A percentile compares a stretch with the other conserved stretches of the same genome.
phyloP scores from a whole-genome alignment of 2,888 invertebrate species.

The Acrobasis repandana region DNA sequence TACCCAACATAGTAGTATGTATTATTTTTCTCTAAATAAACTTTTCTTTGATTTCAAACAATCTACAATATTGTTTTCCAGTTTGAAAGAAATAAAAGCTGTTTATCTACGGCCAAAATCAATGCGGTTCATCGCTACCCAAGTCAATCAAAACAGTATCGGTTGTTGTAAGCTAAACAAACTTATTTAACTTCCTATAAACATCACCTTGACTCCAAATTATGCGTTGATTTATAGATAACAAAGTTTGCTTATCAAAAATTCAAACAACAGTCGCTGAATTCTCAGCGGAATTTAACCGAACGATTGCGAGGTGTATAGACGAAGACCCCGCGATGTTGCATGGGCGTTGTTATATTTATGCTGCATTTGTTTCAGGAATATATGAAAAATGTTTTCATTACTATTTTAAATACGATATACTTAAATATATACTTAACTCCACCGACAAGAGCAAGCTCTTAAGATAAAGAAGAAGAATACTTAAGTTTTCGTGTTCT shows the following conservation, averaged over 20 bases:
- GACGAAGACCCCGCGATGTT: neutral
- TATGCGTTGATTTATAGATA: slow-evolving; percentile 22
- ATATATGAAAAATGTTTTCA: neutral
- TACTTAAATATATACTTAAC: no score
- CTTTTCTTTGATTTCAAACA: no score
- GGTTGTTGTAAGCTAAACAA: slow-evolving; percentile 12
- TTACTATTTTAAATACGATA: neutral
- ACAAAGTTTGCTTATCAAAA: slow-evolving; percentile 29
- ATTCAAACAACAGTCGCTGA: slow-evolving; percentile 25
- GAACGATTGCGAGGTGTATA: slow-evolving; percentile 31
- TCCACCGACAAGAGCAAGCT: no score
- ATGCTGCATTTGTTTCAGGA: neutral
- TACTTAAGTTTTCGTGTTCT: no score
- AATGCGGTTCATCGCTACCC: slow-evolving; percentile 9
- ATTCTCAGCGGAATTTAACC: slow-evolving; percentile 16
- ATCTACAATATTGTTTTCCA: slow-evolving; percentile 8
- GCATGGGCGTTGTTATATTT: no score
- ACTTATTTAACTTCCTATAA: slow-evolving; percentile 20
- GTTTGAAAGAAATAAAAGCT: neutral
- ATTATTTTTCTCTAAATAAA: no score
- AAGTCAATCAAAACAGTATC: slow-evolving; percentile 18
- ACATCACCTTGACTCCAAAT: slow-evolving; percentile 22
- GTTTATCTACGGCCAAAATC: slow-evolving; percentile 12
- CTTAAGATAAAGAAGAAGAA: no score
- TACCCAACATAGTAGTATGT: no score